phyloP scores from a whole-genome alignment of 2,797 vertebrate species.

The Sternarchorhynchus goeldii region DNA sequence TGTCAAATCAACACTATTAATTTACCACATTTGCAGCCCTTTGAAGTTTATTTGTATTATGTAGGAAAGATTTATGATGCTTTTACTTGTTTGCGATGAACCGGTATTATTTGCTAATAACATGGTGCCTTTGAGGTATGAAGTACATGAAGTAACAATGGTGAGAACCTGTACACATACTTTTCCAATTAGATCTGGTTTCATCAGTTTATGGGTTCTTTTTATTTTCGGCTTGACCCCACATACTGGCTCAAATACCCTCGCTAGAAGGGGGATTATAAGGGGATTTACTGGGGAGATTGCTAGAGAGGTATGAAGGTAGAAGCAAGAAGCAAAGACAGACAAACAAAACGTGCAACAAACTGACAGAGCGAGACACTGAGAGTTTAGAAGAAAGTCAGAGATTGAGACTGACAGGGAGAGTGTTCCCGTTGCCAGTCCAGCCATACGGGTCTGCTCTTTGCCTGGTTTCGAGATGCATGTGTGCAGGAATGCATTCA shows the following conservation, averaged over 20 bases:
- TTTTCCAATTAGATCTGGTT: constrained; percentile 42
- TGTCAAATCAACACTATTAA: constrained; percentile 36
- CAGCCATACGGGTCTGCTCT: constrained; percentile 36
- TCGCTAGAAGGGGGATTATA: constrained; percentile 24
- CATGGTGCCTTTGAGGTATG: constrained; percentile 19
- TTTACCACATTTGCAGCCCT: constrained; percentile 21
- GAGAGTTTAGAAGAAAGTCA: constrained; percentile 8
- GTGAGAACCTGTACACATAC: constrained; percentile 25
- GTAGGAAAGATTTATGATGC: neutral
- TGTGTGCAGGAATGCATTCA: constrained; percentile 86
- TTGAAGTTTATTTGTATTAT: neutral
- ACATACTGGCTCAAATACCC: constrained; percentile 39
- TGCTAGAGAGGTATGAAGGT: neutral
- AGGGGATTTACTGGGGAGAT: constrained; percentile 24
- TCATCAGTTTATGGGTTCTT: constrained; percentile 55
- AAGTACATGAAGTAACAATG: constrained; percentile 33
- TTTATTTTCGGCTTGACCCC: constrained; percentile 51
- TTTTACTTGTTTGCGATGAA: neutral
- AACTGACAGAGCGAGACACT: neutral
- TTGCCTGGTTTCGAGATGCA: constrained; percentile 79
- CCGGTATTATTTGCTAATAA: neutral
- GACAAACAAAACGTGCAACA: neutral
- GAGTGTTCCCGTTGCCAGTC: constrained; percentile 44
- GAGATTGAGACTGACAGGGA: constrained; percentile 33
- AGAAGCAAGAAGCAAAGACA: neutral